Evolutionary conservation across 2,113 vertebrate species (phyloP), one percentile per base, ranked within the genome.

Genomic region (Carassius carassius): DNA sequence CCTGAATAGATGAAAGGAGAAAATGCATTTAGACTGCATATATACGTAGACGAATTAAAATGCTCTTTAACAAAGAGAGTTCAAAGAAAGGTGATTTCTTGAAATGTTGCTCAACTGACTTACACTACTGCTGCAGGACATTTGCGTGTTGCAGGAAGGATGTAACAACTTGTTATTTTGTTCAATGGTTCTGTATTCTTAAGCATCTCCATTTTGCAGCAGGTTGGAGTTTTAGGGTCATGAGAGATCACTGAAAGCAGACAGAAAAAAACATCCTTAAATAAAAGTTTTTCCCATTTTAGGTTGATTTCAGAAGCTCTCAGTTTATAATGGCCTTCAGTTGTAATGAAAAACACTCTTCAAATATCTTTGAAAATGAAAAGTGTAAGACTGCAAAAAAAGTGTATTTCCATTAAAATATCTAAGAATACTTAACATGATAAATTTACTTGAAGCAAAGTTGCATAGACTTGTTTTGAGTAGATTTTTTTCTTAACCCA

Each of bases 121-220:
- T 80, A 89, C 88, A 78, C 47, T 11, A 85, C 84, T 6, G 88
- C 81, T 3, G 23, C 76, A 54, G 5, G 21, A 25, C 88, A 89
- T 21, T 7, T 10, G 4, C 4, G 3, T 47, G 1, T 81, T 37
- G 11, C 6, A 3, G 23, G 11, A 17, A 83, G 32, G 14, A 37
- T 35, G 0, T 58, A 14, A 63, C 86, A 89, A 0, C n/a, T 21
- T 10, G 0, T 35, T 60, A 89, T 32, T 5, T 4, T 5, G 0
- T 0, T 16, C 4, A 0, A 0, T 0, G 62, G 8, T 0, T 37
- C 8, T 0, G 0, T 6, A n/a, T 17, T 19, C 1, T 0, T 29
- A 0, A 2, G 0, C 0, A 0, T 0, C 14, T 69, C 7, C 47
- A 3, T 3, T 0, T 12, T 13, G 80, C 88, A 89, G 29, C 88